Percentiles rank a stretch among this genome's conserved stretches.
phyloP scores from a whole-genome alignment of 1,140 invertebrate genomes.

The Elymnias hypermnestra region DNA sequence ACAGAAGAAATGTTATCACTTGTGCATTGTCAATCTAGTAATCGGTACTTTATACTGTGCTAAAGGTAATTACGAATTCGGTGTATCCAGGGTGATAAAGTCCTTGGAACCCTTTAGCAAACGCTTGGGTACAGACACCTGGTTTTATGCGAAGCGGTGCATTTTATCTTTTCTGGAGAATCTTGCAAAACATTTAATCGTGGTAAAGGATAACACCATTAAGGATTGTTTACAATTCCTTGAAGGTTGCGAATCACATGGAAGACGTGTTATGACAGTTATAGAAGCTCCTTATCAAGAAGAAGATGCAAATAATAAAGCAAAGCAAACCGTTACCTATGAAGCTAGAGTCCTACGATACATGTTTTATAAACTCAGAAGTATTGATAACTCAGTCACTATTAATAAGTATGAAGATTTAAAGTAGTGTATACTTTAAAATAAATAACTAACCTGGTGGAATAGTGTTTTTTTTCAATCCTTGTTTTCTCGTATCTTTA shows the following conservation, averaged over 20 bases:
- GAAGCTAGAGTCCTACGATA: constrained; percentile 92
- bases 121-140: constrained; percentile 96
- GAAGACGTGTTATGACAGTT: constrained; percentile 88
- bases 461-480: constrained; percentile 55
- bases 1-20: constrained; percentile 96
- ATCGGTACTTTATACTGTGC: constrained; percentile 99
- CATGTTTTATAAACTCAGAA: constrained; percentile 85
- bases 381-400: constrained; percentile 70
- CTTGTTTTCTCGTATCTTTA: constrained; percentile 74
- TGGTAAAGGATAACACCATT: constrained; percentile 90
- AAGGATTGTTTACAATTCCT: constrained; percentile 95
- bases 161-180: constrained; percentile 96
- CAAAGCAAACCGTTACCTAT: constrained; percentile 95
- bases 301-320: constrained; percentile 81
- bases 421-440: constrained; percentile 34
- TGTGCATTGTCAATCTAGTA: constrained; percentile 99
- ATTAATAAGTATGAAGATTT: constrained; percentile 75
- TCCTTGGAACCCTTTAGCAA: constrained; percentile 97
- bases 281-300: constrained; percentile 90
- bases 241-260: constrained; percentile 94
- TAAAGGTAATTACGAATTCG: constrained; percentile 99
- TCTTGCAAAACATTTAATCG: constrained; percentile 93
- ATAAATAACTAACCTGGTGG: constrained; percentile 41
- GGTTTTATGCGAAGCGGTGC: constrained; percentile 98
- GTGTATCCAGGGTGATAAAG: constrained; percentile 97